These are phyloP conservation scores for Scaptodrosophila lebanonensis DNA, from an alignment of 1,140 invertebrate species.

Conservation along the genomic window DNA sequence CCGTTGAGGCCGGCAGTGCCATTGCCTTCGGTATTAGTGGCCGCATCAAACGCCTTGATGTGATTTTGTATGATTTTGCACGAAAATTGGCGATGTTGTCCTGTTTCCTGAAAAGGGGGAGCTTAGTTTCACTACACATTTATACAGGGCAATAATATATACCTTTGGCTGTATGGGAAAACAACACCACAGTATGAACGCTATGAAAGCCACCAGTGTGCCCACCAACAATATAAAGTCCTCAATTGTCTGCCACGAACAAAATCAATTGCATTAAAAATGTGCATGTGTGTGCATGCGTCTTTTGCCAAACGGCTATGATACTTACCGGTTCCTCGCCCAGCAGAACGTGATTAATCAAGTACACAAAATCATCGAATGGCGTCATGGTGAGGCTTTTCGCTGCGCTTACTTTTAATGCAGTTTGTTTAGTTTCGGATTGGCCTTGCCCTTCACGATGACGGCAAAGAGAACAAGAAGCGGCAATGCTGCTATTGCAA, in stretches of 20 bases:
- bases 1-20: constrained; percentile 3
- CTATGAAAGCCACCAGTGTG: constrained; percentile 81
- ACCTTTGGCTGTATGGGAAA: constrained; percentile 82
- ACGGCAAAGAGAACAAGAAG: too few species aligned
- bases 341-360: constrained; percentile 80
- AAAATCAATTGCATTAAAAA: not conserved
- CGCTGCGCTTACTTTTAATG: constrained; percentile 6
- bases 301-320: not conserved
- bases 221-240: constrained; percentile 81
- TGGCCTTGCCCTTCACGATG: not conserved
- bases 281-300: not conserved
- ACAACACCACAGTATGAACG: constrained; percentile 82
- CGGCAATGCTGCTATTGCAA: too few species aligned
- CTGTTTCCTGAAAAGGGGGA: constrained; percentile 40
- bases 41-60: constrained; percentile 52
- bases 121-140: too few species aligned
- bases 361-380: constrained; percentile 81
- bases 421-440: constrained; percentile 1
- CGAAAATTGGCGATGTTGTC: constrained; percentile 61
- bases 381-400: constrained; percentile 78
- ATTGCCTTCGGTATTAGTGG: constrained; percentile 22
- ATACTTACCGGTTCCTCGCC: constrained; percentile 81
- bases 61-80: constrained; percentile 62
- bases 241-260: constrained; percentile 79
- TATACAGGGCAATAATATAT: too few species aligned